phyloP scores from a whole-genome alignment of 2,888 invertebrate species.

The Terebella lapidaria region DNA sequence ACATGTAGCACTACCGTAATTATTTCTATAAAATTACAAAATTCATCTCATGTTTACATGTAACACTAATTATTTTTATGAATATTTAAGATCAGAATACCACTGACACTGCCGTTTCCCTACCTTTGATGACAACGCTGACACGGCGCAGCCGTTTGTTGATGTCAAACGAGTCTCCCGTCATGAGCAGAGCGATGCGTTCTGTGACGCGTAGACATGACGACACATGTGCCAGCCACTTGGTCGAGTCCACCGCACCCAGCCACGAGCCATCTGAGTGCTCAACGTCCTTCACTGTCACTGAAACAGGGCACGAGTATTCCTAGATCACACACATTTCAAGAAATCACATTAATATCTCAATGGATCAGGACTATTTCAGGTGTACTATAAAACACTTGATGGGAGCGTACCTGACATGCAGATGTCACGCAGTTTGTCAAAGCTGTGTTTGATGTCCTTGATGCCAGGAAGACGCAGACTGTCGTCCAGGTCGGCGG shows the following conservation, averaged over 20 bases:
- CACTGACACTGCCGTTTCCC: too few relatives aligned
- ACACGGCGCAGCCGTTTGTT: not conserved
- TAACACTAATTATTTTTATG: too few relatives aligned
- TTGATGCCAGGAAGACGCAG: slow-evolving; percentile 60
- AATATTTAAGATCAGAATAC: too few relatives aligned
- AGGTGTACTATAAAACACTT: too few relatives aligned
- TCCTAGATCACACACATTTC: not conserved
- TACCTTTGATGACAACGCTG: slow-evolving; percentile 79
- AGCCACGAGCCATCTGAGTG: slow-evolving; percentile 57
- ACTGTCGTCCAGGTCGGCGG: not conserved
- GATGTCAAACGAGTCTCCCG: not conserved
- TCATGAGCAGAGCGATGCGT: slow-evolving; percentile 66
- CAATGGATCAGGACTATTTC: not conserved
- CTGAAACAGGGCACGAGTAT: slow-evolving; percentile 20
- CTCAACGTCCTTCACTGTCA: slow-evolving; percentile 42
- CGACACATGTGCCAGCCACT: slow-evolving; percentile 80
- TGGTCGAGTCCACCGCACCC: slow-evolving; percentile 57
- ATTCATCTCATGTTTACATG: too few relatives aligned
- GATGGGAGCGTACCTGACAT: slow-evolving; percentile 61
- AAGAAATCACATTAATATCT: not conserved
- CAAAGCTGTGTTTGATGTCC: slow-evolving; percentile 64
- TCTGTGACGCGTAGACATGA: slow-evolving; percentile 70
- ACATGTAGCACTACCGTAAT: too few relatives aligned
- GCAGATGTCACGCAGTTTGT: slow-evolving; percentile 71
- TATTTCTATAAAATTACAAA: too few relatives aligned